These are phyloP conservation scores for Candidula unifasciata DNA, from an alignment of 2,888 invertebrate genomes.

Conservation along the genomic window DNA sequence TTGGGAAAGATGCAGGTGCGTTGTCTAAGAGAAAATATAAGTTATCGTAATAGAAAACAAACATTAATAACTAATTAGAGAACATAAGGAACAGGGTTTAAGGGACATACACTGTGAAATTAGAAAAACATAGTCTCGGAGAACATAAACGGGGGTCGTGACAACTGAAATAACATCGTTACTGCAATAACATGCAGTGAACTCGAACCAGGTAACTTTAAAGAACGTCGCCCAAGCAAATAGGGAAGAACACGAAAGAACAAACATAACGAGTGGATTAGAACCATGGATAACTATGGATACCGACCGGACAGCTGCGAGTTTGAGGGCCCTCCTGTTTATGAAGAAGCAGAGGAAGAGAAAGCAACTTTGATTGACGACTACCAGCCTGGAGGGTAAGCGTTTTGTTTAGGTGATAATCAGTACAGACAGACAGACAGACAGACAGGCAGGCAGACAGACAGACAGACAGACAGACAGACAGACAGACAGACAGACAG, in stretches of 20 bases:
- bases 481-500: not conserved
- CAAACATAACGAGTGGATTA: not conserved
- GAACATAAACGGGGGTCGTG: too few relatives aligned
- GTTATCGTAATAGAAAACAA: too few relatives aligned
- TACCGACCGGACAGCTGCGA: slow-evolving; percentile 29
- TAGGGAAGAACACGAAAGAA: not conserved
- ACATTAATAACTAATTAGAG: too few relatives aligned
- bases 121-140: too few relatives aligned
- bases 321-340: not conserved
- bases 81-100: too few relatives aligned
- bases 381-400: slow-evolving; percentile 28
- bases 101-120: too few relatives aligned
- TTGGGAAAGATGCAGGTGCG: too few relatives aligned
- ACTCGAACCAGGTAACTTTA: too few relatives aligned
- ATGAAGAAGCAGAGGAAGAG: not conserved
- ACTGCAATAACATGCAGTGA: too few relatives aligned
- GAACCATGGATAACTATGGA: slow-evolving; percentile 38
- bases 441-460: slow-evolving; percentile 6
- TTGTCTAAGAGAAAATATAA: too few relatives aligned
- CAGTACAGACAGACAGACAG: not conserved
- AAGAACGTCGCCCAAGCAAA: not conserved
- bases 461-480: too few relatives aligned
- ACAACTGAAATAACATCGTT: not conserved
- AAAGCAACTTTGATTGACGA: not conserved
- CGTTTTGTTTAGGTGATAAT: not conserved